These are phyloP conservation scores for Cantharis flavilabris DNA, from an alignment of 2,888 invertebrate genomes.

Conservation along the genomic window DNA sequence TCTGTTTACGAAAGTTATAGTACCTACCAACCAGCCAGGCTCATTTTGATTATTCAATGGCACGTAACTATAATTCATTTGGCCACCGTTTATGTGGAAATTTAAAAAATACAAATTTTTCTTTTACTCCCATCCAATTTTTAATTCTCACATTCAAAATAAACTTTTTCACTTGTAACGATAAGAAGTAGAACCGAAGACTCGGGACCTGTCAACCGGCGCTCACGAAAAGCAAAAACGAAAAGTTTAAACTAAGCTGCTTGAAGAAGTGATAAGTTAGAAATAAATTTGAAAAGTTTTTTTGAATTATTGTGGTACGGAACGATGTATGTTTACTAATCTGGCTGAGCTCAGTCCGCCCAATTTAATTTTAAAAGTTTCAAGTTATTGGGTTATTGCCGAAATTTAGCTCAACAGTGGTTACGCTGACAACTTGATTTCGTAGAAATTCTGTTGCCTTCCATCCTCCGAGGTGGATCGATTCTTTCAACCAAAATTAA, in stretches of 20 bases:
- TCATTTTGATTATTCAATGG: slow-evolving; percentile 13
- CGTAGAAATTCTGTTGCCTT: no score
- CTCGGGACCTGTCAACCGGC: neutral
- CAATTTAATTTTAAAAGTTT: neutral
- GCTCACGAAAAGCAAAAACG: neutral
- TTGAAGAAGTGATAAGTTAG: neutral
- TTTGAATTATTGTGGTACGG: neutral
- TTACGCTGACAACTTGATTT: neutral
- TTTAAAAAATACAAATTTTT: neutral
- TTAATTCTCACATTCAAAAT: neutral
- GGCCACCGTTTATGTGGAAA: neutral
- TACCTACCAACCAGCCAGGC: slow-evolving; percentile 13
- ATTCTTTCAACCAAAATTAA: no score
- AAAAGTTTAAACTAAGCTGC: neutral
- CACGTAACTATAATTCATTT: neutral
- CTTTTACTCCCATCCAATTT: neutral
- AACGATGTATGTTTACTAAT: neutral
- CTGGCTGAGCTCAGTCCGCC: neutral
- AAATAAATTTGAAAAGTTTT: neutral
- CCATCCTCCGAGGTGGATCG: no score
- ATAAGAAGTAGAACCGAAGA: neutral
- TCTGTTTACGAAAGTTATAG: slow-evolving; percentile 24
- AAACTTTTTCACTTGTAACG: neutral
- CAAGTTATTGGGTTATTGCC: neutral
- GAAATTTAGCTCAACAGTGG: neutral